Base-by-base conservation (phyloP, 2,888 invertebrate species). In the Drosophila seclusa region DNA sequence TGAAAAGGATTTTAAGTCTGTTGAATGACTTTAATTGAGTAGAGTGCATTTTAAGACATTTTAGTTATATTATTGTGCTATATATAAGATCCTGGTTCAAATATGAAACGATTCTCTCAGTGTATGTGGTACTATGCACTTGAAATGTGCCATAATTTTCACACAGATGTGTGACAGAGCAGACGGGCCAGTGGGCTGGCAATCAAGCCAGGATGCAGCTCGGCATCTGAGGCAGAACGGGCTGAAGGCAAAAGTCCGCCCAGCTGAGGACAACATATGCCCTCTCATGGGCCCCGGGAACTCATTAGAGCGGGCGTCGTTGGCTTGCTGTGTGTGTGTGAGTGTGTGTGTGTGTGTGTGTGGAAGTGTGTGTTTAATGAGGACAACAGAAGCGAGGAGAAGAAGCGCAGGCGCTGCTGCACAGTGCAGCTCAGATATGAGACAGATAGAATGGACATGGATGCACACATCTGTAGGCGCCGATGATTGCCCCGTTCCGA, bases 121-220 rank as follows among this genome's bases (percentile, higher is more conserved):
- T 88, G 90, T 42, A 67, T 18, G 59, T 59, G 55, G 70, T 34
- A 70, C 80, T 70, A 64, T 76, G 71, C 83, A 72, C 90, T 85
- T 90, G 83, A 90, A 85, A 85, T 90, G 83, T 85, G 87, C 85
- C 87, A 90, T 85, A 85, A 89, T 87, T 88, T 89, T 78, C 90
- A 78, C 84, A 74, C 90, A 90, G 85, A 87, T 90, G 82, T 89
- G 90, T 85, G 90, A 90, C 89, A 85, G 73, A 88, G 83, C 83
- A 78, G 85, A 73, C 80, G 76, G 64, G 62, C 68, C 76, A 73
- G 62, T 69, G 70, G 68, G 70, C 66, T 59, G 80, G 89, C 85
- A 86, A 90, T 85, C 85, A 88, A 90, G 77, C 80, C 86, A 72
- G 82, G 64, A 80, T 80, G 81, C 78, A 74, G 54, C 76, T 53